A percentile compares a stretch with the other conserved stretches of the same genome.
Conservation (phyloP, 1,140 invertebrate species). For the Panagrolaimus sp. region DNA sequence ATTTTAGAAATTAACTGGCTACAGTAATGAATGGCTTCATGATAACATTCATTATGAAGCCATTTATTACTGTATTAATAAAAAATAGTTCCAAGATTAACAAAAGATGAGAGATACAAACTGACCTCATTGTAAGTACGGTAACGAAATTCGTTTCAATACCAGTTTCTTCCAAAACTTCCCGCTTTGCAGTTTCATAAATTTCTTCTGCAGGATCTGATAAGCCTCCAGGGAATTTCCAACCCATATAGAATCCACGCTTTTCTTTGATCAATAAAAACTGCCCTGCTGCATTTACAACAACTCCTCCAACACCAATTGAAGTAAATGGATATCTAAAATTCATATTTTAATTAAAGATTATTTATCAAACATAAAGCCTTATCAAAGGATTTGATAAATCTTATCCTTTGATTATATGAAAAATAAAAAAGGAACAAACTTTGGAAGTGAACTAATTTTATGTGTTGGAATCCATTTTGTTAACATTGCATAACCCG, state of each 20-base stretch:
- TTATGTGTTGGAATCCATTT: constrained; percentile 71
- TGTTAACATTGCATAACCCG: constrained; percentile 73
- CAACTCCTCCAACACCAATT: constrained; percentile 73
- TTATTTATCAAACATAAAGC: too few relatives aligned
- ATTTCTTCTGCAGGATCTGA: constrained; percentile 71
- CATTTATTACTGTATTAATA: too few relatives aligned
- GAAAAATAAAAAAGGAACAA: too few relatives aligned
- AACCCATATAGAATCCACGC: constrained; percentile 60
- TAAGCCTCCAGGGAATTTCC: constrained; percentile 87
- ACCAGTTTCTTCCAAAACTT: constrained; percentile 83
- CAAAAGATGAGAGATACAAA: too few relatives aligned
- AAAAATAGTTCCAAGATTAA: too few relatives aligned
- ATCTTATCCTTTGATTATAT: too few relatives aligned
- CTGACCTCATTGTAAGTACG: constrained; percentile 67
- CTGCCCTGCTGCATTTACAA: constrained; percentile 72
- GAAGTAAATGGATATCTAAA: constrained; percentile 29
- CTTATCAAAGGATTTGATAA: too few relatives aligned
- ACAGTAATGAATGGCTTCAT: too few relatives aligned
- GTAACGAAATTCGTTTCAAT: constrained; percentile 71
- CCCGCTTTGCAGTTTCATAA: constrained; percentile 71
- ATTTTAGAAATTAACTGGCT: too few relatives aligned
- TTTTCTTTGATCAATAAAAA: constrained; percentile 60
- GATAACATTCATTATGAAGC: too few relatives aligned
- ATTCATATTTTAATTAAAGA: constrained; percentile 4
- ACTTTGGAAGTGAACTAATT: constrained; percentile 30